A percentile compares a stretch with the other conserved stretches of the same genome.
Conservation (phyloP, 2,113 vertebrate species). For the Muscicapa adusta region DNA sequence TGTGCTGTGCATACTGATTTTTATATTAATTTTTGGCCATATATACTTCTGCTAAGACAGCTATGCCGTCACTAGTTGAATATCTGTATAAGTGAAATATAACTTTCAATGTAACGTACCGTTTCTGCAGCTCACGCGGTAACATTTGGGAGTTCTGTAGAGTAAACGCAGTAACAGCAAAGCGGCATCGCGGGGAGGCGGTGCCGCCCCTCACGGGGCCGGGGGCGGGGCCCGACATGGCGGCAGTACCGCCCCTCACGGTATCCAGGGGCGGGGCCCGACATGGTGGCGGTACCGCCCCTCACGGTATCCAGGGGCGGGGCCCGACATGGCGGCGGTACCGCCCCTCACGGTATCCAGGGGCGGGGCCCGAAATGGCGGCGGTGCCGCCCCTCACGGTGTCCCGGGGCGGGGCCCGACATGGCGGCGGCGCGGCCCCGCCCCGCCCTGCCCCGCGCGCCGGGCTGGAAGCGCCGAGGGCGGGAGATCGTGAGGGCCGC, state of each 20-base stretch:
- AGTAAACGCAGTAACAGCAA: accelerated
- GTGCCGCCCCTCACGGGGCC: neutral
- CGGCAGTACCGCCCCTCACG: neutral
- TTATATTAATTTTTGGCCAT: neutral
- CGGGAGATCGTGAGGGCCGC: neutral
- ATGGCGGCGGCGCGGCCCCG: neutral
- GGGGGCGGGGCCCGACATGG: neutral
- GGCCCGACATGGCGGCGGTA: neutral
- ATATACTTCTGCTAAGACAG: neutral
- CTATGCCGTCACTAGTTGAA: neutral
- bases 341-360: too few relatives aligned
- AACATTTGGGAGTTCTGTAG: accelerated
- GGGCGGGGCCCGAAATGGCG: neutral
- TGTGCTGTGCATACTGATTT: neutral
- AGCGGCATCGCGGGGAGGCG: accelerated
- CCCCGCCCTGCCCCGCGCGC: neutral
- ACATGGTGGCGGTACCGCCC: neutral
- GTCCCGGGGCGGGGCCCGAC: neutral
- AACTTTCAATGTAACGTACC: too few relatives aligned
- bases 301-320: neutral
- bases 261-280: neutral
- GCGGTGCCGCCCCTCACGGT: neutral
- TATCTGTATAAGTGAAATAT: neutral
- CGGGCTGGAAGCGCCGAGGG: neutral
- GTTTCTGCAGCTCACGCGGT: neutral